Evolutionary conservation across 1,140 invertebrate genomes (phyloP).

Genomic region (Drosophila parvula): DNA sequence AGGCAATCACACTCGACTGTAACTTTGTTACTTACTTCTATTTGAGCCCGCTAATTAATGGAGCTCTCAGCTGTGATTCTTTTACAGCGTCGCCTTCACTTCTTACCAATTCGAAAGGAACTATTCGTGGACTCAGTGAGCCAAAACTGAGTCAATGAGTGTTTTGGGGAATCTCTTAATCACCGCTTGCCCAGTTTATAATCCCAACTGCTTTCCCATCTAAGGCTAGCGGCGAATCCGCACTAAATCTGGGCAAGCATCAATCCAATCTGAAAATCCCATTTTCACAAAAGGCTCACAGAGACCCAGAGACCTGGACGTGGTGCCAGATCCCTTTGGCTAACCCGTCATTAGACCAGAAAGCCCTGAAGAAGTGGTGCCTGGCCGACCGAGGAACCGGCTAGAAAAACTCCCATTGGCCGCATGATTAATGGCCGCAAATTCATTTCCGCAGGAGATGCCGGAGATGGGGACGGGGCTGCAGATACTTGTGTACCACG

Average conservation of each 20-base stretch:
- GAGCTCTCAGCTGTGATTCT: no score
- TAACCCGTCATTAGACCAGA: conserved; percentile 37
- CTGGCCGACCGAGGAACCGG: conserved; percentile 20
- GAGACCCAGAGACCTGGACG: conserved; percentile 36
- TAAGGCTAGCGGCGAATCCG: neutral
- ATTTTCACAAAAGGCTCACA: conserved; percentile 16
- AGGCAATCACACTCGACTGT: no score
- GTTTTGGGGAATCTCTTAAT: neutral
- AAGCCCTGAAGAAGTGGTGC: conserved; percentile 24
- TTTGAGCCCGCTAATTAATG: no score
- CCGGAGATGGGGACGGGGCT: neutral
- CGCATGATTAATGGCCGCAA: conserved; percentile 76
- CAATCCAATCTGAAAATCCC: conserved; percentile 15
- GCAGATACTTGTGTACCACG: conserved; percentile 20
- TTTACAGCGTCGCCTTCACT: no score
- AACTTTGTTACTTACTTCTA: no score
- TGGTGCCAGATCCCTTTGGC: conserved; percentile 22
- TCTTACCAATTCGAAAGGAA: neutral
- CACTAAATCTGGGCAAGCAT: conserved; percentile 15
- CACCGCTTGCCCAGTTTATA: no score
- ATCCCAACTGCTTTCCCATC: neutral
- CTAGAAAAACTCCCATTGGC: conserved; percentile 66
- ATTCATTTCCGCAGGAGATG: conserved; percentile 72
- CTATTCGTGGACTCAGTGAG: neutral
- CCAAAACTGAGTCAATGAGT: neutral